Base-by-base conservation (phyloP, 2,888 invertebrate genomes). In the Harmothoe impar region DNA sequence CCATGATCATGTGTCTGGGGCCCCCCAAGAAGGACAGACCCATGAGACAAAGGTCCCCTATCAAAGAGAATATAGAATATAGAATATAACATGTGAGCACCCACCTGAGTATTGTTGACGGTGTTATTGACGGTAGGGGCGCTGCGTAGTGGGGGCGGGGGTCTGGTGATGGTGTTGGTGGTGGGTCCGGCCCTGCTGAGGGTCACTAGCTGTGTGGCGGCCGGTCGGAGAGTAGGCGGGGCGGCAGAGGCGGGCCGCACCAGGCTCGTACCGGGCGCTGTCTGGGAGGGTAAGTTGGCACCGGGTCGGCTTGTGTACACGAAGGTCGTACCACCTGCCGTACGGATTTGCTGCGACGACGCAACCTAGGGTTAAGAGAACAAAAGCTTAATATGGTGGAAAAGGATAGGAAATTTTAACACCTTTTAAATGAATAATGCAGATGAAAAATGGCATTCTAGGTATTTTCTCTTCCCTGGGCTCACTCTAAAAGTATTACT, bases 191-290 rank as follows among this genome's bases (percentile, higher is more conserved):
- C 84, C 17, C 86, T 1, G 0, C 52, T 31, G 52, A 86, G 17
- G 17, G 86, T 54, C 31, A 86, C 86, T 23, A 54, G 10, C 81
- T 81, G 81, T 31, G 77, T 35, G 29, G 20, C 29, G 43, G 84
- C 84, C 29, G 86, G 86, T 15, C 86, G 52, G 17, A 86, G 86
- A n/a, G 86, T 52, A 54, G 86, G 86, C 54, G 86, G 86, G 33
- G 84, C 43, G 3, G 86, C 20, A 1, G 7, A 0, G 20, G 86
- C 56, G 86, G 86, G 10, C 5, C 86, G 86, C 17, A 86, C 86
- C 25, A 86, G 12, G 56, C 86, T 86, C 3, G 86, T 54, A 0
- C 86, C 86, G 15, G 86, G 86, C 31, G 29, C 56, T 25, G 86
- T 25, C 86, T 86, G 86, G 12, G 51, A 10, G 51, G 54, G 1